phyloP scores from a whole-genome alignment of 2,888 invertebrate species.

The Furcula furcula region DNA sequence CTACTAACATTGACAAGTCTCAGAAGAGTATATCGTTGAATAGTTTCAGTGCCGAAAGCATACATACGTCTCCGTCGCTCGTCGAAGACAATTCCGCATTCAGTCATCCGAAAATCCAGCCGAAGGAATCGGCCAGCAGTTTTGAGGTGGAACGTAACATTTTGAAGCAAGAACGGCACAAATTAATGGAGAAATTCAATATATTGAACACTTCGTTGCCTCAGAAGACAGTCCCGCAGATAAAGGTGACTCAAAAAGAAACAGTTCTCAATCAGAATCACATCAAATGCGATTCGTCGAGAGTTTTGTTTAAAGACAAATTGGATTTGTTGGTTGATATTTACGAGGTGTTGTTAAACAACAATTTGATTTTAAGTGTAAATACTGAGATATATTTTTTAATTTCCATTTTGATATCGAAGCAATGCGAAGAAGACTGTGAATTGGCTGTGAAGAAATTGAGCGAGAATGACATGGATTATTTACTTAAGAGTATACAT shows the following conservation, averaged over 20 bases:
- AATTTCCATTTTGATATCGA: constrained; percentile 83
- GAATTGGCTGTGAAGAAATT: constrained; percentile 37
- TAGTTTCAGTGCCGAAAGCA: constrained; percentile 59
- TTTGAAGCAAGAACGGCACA: constrained; percentile 68
- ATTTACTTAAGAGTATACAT: constrained; percentile 76
- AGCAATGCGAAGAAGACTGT: constrained; percentile 63
- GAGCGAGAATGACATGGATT: constrained; percentile 39
- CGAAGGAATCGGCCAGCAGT: constrained; percentile 50
- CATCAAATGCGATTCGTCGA: constrained; percentile 59
- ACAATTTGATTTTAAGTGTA: constrained; percentile 84
- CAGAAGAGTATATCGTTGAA: constrained; percentile 61
- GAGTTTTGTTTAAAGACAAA: constrained; percentile 73
- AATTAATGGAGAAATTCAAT: constrained; percentile 73
- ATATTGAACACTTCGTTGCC: constrained; percentile 54
- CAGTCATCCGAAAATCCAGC: constrained; percentile 53
- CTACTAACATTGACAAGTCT: constrained; percentile 67
- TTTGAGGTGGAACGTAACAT: constrained; percentile 68
- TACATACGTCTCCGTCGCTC: constrained; percentile 51
- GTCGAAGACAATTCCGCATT: constrained; percentile 66
- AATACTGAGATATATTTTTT: constrained; percentile 87
- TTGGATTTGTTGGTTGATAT: constrained; percentile 80
- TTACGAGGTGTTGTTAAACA: constrained; percentile 81
- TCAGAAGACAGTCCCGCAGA: constrained; percentile 52
- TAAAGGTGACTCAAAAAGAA: constrained; percentile 57
- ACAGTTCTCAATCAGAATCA: constrained; percentile 43